These are phyloP conservation scores for Albula glossodonta DNA, from an alignment of 2,113 vertebrate genomes.

Conservation along the genomic window DNA sequence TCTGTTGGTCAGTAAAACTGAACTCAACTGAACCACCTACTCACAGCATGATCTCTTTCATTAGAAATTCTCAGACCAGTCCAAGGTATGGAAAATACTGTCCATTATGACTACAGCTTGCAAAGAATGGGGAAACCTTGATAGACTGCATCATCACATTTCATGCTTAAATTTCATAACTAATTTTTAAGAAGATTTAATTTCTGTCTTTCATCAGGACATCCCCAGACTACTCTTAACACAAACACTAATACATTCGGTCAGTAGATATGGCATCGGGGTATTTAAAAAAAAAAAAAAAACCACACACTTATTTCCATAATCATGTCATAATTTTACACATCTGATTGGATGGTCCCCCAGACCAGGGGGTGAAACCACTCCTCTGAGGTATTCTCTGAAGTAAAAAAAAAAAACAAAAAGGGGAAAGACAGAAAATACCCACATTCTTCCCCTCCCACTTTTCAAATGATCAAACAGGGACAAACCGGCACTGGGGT, in stretches of 20 bases:
- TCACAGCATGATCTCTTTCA: no score
- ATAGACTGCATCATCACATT: not conserved
- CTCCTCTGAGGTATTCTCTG: not conserved
- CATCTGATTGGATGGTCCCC: not conserved
- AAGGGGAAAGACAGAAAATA: no score
- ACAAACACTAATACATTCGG: no score
- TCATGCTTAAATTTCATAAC: not conserved
- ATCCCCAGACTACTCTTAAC: no score
- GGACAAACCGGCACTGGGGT: not conserved
- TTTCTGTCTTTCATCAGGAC: no score
- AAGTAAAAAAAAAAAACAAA: not conserved
- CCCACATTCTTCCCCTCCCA: not conserved
- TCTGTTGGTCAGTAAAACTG: not conserved
- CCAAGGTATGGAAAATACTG: not conserved
- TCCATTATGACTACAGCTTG: not conserved
- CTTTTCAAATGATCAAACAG: not conserved
- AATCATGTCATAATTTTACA: no score
- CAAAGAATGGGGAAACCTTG: not conserved
- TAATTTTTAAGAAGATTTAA: no score
- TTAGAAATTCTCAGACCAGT: not conserved
- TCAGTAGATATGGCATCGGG: no score
- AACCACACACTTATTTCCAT: no score
- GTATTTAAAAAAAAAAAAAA: no score
- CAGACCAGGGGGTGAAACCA: not conserved
- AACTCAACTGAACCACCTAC: no score